phyloP scores from a whole-genome alignment of 30 jellyfish, hydroid and myxozoan species.

The Pelagia noctiluca region DNA sequence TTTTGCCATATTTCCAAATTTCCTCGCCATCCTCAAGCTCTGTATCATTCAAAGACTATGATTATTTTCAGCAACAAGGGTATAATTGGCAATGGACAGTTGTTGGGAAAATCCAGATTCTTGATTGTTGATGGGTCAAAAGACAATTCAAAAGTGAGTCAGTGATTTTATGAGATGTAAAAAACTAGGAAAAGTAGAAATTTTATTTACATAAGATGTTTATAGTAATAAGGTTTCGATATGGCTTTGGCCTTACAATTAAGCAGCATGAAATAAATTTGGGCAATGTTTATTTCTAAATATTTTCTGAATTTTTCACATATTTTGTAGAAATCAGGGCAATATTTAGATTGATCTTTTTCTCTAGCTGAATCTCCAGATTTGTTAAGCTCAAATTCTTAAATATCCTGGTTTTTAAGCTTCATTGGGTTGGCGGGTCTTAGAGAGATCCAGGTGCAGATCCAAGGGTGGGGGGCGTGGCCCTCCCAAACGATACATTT shows the following conservation, averaged over 20 bases:
- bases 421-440: too few species aligned
- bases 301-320: neutral
- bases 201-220: neutral
- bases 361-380: too few species aligned
- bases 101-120: constrained; percentile 79
- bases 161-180: too few species aligned
- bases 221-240: neutral
- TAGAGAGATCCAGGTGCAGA: too few species aligned
- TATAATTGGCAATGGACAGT: constrained; percentile 67
- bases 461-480: too few species aligned
- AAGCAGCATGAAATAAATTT: neutral
- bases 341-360: too few species aligned
- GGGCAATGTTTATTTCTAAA: neutral
- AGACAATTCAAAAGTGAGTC: constrained; percentile 31
- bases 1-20: too few species aligned
- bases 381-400: too few species aligned
- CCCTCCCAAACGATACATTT: too few species aligned
- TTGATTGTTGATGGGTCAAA: constrained; percentile 37
- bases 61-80: constrained; percentile 77
- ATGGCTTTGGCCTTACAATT: neutral
- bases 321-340: neutral
- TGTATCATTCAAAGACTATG: neutral
- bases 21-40: too few species aligned
- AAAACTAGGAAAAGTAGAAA: neutral
- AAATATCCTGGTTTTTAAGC: too few species aligned